phyloP scores from a whole-genome alignment of 1,140 invertebrate species.

The Spodoptera litura region DNA sequence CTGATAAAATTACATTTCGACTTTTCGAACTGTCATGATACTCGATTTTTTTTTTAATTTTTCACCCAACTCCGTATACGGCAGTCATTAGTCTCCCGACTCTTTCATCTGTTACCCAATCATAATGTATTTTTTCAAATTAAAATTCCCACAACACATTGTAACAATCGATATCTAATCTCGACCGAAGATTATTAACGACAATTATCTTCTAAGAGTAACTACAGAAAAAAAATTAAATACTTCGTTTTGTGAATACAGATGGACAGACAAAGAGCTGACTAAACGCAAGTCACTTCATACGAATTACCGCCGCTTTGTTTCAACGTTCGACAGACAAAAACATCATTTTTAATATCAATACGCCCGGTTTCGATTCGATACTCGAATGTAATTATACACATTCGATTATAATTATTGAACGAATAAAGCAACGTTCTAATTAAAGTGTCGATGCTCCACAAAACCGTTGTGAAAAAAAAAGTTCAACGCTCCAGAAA shows the following conservation, averaged over 20 bases:
- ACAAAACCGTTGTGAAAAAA: constrained; percentile 58
- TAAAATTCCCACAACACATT: constrained; percentile 56
- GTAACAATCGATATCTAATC: constrained; percentile 56
- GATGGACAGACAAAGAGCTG: constrained; percentile 66
- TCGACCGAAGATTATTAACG: constrained; percentile 70
- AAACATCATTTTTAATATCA: constrained; percentile 80
- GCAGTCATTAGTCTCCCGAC: constrained; percentile 60
- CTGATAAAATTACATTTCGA: constrained; percentile 59
- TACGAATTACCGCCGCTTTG: constrained; percentile 81
- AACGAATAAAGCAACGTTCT: constrained; percentile 64
- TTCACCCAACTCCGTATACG: constrained; percentile 57
- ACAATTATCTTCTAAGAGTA: constrained; percentile 72
- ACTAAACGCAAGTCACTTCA: constrained; percentile 80
- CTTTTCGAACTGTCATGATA: constrained; percentile 28
- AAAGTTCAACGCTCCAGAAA: constrained; percentile 59
- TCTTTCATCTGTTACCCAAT: constrained; percentile 51
- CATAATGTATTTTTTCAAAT: constrained; percentile 63
- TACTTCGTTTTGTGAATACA: constrained; percentile 70
- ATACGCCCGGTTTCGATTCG: constrained; percentile 59
- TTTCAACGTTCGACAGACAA: constrained; percentile 76
- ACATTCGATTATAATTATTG: constrained; percentile 70
- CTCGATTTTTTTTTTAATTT: constrained; percentile 51
- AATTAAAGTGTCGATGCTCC: constrained; percentile 74
- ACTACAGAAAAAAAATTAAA: constrained; percentile 70
- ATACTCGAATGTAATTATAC: constrained; percentile 72